These are phyloP conservation scores for Epinephelus lanceolatus DNA, from an alignment of 2,113 vertebrate species.

Conservation along the genomic window DNA sequence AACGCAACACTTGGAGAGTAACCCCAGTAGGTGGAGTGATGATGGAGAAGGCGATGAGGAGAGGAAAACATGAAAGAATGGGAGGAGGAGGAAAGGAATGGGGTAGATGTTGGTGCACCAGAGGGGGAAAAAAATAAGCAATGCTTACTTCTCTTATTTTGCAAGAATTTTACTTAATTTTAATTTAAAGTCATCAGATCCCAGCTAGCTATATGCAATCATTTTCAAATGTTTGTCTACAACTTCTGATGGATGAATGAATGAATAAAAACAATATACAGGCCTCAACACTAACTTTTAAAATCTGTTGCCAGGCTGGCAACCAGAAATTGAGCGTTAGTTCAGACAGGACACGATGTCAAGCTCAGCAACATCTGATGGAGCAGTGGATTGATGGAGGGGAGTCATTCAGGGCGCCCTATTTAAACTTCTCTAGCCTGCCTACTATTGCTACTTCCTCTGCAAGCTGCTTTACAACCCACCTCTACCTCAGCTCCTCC, in stretches of 20 bases:
- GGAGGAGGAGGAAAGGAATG: conserved; percentile 32
- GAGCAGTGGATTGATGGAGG: too few relatives aligned
- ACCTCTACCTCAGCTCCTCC: too few relatives aligned
- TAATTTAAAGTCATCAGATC: neutral
- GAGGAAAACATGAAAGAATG: conserved; percentile 59
- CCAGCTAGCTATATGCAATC: neutral
- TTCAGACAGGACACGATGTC: too few relatives aligned
- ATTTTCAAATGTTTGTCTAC: neutral
- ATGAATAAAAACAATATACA: neutral
- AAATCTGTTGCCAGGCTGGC: too few relatives aligned
- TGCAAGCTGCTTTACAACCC: too few relatives aligned
- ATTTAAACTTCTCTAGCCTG: too few relatives aligned
- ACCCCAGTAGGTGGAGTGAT: conserved; percentile 62
- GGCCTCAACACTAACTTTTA: too few relatives aligned
- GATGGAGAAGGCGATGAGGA: conserved; percentile 54
- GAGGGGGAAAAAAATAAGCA: conserved; percentile 5
- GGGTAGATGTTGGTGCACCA: conserved; percentile 43
- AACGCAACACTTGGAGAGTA: conserved; percentile 60
- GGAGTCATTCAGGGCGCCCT: too few relatives aligned
- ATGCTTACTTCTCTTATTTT: conserved; percentile 6
- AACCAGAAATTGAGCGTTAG: too few relatives aligned
- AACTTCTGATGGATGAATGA: too few relatives aligned
- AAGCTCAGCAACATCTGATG: too few relatives aligned
- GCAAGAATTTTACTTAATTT: conserved; percentile 1
- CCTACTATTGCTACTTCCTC: too few relatives aligned